Evolutionary conservation across 2,797 vertebrate genomes (phyloP), one percentile per base, ranked within the genome.

Genomic region (Australoheros facetus): DNA sequence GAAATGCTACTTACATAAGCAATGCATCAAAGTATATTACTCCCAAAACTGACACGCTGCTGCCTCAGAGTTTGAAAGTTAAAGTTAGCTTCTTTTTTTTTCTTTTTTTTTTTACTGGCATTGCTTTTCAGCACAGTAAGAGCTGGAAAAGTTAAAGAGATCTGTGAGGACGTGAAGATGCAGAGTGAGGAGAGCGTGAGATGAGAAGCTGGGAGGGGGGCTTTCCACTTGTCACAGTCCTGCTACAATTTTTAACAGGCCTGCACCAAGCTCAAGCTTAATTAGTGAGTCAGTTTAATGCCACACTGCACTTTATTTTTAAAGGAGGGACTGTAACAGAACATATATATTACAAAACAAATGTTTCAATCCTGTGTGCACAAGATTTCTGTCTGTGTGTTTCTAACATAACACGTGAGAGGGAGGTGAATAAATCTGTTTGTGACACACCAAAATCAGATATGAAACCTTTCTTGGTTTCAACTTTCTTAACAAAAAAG

Each of bases 231-330:
- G 55, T 81, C 76, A n/a, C 42, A 75, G 57, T 45, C 13, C 39
- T 39, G 73, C 56, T 59, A 57, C 45, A 7, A 28, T 82, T 5
- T 84, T 79, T 23, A 75, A 62, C 59, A 75, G 55, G 80, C 23
- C 39, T 39, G 71, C 39, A 14, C 32, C 53, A 74, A 84, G 72
- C 80, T 82, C 79, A 30, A 74, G 71, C 72, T 69, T 75, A 84
- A 74, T 77, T 57, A 76, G 62, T 56, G 34, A 75, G 82, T 54
- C 74, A 69, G 53, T 69, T 60, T 73, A 62, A 83, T 64, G 60
- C 80, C 30, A 4, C 30, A 30, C 56, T 56, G 12, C 39, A 26
- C 57, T 34, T 37, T 48, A 19, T 60, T 39, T 60, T 62, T 62
- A 16, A 7, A 51, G 30, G 0, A 26, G 32, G 21, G 28, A 71